These are phyloP conservation scores for Euproctis similis DNA, from an alignment of 2,888 invertebrate genomes.

Conservation along the genomic window DNA sequence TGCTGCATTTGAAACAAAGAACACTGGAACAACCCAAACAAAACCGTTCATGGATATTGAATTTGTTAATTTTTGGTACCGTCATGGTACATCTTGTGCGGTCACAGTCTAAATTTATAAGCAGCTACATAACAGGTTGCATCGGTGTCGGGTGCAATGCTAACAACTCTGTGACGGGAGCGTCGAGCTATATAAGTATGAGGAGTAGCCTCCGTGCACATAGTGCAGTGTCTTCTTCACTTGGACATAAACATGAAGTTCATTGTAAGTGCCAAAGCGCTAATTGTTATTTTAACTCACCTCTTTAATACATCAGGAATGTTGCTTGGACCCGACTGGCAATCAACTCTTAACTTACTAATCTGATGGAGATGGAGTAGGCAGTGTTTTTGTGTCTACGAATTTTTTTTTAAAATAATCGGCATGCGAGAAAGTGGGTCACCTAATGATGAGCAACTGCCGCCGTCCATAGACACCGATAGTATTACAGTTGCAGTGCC, in stretches of 20 bases:
- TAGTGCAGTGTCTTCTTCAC: constrained; percentile 15
- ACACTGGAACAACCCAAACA: background rate
- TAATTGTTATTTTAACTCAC: background rate
- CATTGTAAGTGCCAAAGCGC: constrained; percentile 50
- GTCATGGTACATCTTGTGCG: background rate
- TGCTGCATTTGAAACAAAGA: background rate
- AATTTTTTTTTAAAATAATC: no score
- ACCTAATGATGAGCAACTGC: no score
- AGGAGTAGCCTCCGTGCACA: constrained; percentile 21
- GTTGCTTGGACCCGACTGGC: no score
- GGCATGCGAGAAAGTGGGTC: no score
- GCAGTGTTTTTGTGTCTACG: no score
- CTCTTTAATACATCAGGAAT: background rate
- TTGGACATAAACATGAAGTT: constrained; percentile 36
- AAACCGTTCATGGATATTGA: background rate
- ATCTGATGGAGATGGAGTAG: no score
- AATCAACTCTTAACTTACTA: no score
- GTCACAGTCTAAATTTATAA: constrained; percentile 14
- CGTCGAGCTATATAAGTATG: constrained; percentile 35
- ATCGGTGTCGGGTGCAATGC: constrained; percentile 10
- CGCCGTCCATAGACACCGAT: no score
- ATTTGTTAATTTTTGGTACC: constrained; percentile 1
- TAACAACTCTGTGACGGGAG: constrained; percentile 18
- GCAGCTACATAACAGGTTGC: constrained; percentile 7
- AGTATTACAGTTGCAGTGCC: no score